Percentiles rank a stretch among this genome's conserved stretches.
These are phyloP conservation scores for Tonatia bakeri DNA, from an alignment of 2,113 vertebrate species.

Conservation along the genomic window DNA sequence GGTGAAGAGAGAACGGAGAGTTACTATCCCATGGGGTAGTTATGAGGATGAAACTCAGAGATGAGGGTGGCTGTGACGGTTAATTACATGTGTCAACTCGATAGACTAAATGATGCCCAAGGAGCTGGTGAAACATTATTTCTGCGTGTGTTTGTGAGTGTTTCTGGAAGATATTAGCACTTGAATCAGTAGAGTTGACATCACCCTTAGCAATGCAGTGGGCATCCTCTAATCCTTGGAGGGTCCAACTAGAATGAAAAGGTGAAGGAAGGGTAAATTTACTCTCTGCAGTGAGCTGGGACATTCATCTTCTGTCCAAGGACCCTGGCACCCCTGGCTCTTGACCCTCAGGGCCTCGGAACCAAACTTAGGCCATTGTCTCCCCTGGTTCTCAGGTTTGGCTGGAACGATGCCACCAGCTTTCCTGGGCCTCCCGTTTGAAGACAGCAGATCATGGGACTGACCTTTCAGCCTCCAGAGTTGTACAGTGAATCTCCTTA, in stretches of 20 bases:
- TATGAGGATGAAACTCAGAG: not conserved
- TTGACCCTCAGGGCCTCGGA: not conserved
- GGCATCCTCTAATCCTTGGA: not conserved
- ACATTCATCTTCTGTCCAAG: not conserved
- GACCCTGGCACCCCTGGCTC: not conserved
- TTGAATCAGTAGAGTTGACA: not conserved
- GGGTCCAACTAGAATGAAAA: not conserved
- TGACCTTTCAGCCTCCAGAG: not conserved
- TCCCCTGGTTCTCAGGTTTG: not conserved
- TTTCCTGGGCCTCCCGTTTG: not conserved
- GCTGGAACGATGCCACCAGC: not conserved
- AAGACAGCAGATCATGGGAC: not conserved
- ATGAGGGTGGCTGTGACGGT: not conserved
- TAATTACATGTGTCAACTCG: not conserved
- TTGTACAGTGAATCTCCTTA: not conserved
- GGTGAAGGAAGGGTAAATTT: not conserved
- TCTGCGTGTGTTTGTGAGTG: not conserved
- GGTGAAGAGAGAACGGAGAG: not conserved
- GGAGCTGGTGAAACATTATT: not conserved
- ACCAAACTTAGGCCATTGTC: not conserved
- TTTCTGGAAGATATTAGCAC: not conserved
- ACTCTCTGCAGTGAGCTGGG: not conserved
- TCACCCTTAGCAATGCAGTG: not conserved
- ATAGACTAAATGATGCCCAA: not conserved
- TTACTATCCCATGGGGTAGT: not conserved